Evolutionary conservation across 2,888 invertebrate species (phyloP).

Genomic region (Eristalis tenax): DNA sequence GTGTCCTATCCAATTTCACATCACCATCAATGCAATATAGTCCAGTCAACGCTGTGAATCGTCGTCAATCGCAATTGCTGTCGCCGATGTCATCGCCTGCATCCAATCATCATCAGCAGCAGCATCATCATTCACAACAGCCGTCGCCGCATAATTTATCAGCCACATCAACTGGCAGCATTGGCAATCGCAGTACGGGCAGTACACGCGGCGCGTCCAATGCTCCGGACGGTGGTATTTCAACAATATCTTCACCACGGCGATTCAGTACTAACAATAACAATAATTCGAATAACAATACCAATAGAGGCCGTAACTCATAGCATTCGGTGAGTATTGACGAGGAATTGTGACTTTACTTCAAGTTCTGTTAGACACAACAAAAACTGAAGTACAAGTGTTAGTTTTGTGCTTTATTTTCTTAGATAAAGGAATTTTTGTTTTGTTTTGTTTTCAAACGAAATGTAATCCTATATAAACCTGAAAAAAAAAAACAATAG

Average conservation of each 20-base stretch:
- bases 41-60: slow-evolving; percentile 26
- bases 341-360: slow-evolving; percentile 55
- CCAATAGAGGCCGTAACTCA: slow-evolving; percentile 47
- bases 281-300: neutral
- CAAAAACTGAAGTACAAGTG: neutral
- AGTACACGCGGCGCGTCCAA: neutral
- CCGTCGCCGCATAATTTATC: slow-evolving; percentile 16
- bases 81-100: slow-evolving; percentile 60
- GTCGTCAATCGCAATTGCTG: slow-evolving; percentile 50
- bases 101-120: slow-evolving; percentile 37
- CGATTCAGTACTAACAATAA: slow-evolving; percentile 26
- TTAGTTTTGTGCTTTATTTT: neutral
- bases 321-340: slow-evolving; percentile 65
- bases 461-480: slow-evolving; percentile 4
- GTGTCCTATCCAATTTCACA: slow-evolving; percentile 32
- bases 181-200: slow-evolving; percentile 22
- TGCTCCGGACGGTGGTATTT: neutral
- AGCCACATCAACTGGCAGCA: slow-evolving; percentile 28
- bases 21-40: slow-evolving; percentile 55
- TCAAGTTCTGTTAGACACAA: slow-evolving; percentile 47
- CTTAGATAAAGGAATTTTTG: slow-evolving; percentile 37
- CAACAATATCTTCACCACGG: slow-evolving; percentile 44
- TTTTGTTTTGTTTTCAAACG: slow-evolving; percentile 10
- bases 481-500: slow-evolving; percentile 31
- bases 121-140: slow-evolving; percentile 13